A percentile compares a stretch with the other conserved stretches of the same genome.
Evolutionary conservation across 1,140 invertebrate genomes (phyloP).

Genomic region (Globodera ellingtonae): DNA sequence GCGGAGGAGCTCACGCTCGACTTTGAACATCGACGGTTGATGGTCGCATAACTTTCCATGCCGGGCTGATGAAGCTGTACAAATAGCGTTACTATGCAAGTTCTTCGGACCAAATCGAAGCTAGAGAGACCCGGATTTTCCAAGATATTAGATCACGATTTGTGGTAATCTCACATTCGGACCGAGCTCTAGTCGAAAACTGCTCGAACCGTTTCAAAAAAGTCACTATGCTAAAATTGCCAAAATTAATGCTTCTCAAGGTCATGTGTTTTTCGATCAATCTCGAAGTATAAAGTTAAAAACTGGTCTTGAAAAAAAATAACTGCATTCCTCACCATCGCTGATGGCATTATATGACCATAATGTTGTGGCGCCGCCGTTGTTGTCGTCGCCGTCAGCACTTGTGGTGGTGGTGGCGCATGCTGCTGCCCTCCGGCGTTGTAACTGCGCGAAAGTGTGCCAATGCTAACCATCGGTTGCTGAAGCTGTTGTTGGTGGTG

Average conservation of each 20-base stretch:
- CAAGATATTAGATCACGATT: no score
- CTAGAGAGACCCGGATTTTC: no score
- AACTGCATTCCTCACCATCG: background rate
- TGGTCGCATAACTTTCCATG: constrained; percentile 25
- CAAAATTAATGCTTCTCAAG: no score
- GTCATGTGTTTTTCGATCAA: no score
- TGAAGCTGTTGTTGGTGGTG: background rate
- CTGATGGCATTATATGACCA: background rate
- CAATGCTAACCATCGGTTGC: background rate
- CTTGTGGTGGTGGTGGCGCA: background rate
- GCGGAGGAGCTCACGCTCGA: constrained; percentile 11
- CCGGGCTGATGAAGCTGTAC: background rate
- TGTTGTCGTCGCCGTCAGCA: background rate
- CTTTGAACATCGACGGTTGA: constrained; percentile 19
- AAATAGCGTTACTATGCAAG: background rate
- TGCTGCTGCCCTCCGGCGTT: background rate
- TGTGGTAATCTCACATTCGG: no score
- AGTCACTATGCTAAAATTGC: no score
- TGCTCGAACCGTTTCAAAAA: background rate
- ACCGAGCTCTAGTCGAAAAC: background rate
- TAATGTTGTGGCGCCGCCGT: background rate
- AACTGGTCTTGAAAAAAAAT: no score
- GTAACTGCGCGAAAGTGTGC: constrained; percentile 6
- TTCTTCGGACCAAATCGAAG: no score
- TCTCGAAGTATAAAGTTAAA: no score